phyloP scores from a whole-genome alignment of 2,888 invertebrate genomes.

The Steromphala cineraria region DNA sequence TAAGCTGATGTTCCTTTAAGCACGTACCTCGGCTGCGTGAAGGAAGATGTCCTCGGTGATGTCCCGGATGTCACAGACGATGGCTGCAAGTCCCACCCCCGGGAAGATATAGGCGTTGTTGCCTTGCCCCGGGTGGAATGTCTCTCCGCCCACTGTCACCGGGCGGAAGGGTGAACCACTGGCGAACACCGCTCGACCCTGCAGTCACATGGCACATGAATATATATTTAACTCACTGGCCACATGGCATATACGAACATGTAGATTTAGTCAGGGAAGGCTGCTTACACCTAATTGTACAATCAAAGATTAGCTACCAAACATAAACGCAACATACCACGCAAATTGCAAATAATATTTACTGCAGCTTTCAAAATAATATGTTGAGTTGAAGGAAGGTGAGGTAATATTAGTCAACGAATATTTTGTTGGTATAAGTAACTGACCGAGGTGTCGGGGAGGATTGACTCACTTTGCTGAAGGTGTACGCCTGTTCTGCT shows the following conservation, averaged over 20 bases:
- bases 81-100: slow-evolving; percentile 92
- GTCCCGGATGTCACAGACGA: slow-evolving; percentile 93
- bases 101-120: slow-evolving; percentile 80
- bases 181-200: slow-evolving; percentile 95
- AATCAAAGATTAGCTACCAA: too few species aligned
- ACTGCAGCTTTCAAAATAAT: too few species aligned
- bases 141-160: slow-evolving; percentile 86
- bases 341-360: too few species aligned
- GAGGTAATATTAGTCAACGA: too few species aligned
- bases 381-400: too few species aligned
- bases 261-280: too few species aligned
- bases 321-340: too few species aligned
- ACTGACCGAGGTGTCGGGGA: too few species aligned
- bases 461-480: slow-evolving; percentile 83
- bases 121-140: slow-evolving; percentile 94
- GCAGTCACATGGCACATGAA: neutral
- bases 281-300: too few species aligned
- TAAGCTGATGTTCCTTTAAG: neutral
- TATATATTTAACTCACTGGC: too few species aligned
- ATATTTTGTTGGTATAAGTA: too few species aligned
- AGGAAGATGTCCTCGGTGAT: slow-evolving; percentile 96
- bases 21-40: slow-evolving; percentile 87
- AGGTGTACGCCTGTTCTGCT: slow-evolving; percentile 92
- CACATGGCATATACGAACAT: too few species aligned
- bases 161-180: slow-evolving; percentile 97